phyloP scores from a whole-genome alignment of 1,140 invertebrate genomes.

The Leguminivora glycinivorella region DNA sequence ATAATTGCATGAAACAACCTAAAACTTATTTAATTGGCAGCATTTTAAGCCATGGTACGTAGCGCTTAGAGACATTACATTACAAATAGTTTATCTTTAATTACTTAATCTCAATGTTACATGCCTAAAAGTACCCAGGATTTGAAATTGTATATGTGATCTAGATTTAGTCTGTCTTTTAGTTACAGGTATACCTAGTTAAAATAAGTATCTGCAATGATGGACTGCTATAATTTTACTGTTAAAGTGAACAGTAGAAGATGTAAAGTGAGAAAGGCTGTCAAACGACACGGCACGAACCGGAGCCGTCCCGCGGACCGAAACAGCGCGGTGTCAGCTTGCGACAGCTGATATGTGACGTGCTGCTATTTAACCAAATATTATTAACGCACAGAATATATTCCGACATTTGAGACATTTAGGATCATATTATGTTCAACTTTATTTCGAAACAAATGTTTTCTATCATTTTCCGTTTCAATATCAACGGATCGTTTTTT shows the following conservation, averaged over 20 bases:
- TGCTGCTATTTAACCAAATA: conserved; percentile 60
- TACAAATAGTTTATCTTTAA: no score
- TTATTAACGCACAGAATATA: conserved; percentile 41
- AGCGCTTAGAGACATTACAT: no score
- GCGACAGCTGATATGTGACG: conserved; percentile 69
- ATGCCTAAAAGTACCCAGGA: no score
- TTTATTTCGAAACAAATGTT: not conserved
- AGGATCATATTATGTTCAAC: conserved; percentile 19
- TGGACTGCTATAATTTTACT: no score
- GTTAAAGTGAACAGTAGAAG: not conserved
- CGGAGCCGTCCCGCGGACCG: conserved; percentile 69
- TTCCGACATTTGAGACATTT: conserved; percentile 9
- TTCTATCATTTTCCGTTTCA: not conserved
- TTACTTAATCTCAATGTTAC: no score
- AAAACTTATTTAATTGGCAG: no score
- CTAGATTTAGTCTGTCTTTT: no score
- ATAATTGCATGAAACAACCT: no score
- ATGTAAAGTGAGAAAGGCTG: conserved; percentile 76
- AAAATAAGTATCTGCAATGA: no score
- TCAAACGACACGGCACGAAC: conserved; percentile 70
- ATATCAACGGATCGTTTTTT: not conserved
- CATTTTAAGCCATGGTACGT: no score
- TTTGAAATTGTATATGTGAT: no score
- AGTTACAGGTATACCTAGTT: no score
- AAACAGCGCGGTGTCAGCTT: conserved; percentile 64